Evolutionary conservation across 2,113 vertebrate species (phyloP).

Genomic region (Scomber scombrus): DNA sequence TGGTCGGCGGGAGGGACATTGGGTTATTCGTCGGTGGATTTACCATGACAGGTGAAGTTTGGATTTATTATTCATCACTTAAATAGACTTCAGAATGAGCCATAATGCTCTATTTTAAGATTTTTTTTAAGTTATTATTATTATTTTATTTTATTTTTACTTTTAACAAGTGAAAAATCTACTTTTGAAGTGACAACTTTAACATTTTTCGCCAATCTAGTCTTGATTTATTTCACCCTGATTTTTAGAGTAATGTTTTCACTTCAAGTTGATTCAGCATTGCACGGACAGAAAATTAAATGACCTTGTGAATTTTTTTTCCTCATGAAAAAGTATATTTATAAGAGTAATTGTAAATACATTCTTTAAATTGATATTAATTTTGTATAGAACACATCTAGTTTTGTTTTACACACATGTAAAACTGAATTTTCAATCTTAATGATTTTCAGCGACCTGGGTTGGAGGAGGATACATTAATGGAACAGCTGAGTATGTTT

Average conservation of each 20-base stretch:
- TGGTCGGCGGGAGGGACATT: conserved; percentile 97
- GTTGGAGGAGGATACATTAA: conserved; percentile 99
- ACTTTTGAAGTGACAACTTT: too few relatives aligned
- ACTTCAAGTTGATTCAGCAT: background rate
- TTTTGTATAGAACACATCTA: too few relatives aligned
- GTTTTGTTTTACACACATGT: too few relatives aligned
- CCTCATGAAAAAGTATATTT: too few relatives aligned
- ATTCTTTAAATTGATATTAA: too few relatives aligned
- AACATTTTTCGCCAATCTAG: too few relatives aligned
- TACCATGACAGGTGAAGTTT: conserved; percentile 94
- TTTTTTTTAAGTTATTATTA: background rate
- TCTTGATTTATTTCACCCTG: too few relatives aligned
- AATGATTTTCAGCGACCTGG: conserved; percentile 91
- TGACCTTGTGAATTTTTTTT: background rate
- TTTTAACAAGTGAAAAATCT: background rate
- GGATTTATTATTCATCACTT: background rate
- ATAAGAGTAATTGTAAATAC: too few relatives aligned
- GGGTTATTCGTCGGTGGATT: conserved; percentile 97
- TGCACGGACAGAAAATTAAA: background rate
- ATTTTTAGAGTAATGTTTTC: too few relatives aligned
- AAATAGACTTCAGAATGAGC: background rate
- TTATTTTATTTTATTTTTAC: too few relatives aligned
- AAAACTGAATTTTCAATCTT: background rate
- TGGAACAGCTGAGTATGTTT: conserved; percentile 97
- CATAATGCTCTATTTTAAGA: too few relatives aligned